A percentile compares a stretch with the other conserved stretches of the same genome.
Evolutionary conservation across 1,140 invertebrate species (phyloP).

Genomic region (Trichoplusia ni): DNA sequence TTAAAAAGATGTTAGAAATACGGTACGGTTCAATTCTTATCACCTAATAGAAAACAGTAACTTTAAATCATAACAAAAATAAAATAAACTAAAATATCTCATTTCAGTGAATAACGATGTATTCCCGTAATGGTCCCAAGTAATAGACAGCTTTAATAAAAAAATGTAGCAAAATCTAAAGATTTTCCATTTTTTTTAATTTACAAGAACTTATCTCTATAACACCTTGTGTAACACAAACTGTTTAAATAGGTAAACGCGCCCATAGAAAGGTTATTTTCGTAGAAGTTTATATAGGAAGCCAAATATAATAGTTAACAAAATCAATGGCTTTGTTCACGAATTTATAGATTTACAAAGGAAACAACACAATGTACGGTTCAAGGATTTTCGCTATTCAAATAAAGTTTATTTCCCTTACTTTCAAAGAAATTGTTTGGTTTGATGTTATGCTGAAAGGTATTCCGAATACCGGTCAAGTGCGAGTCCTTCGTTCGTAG

Average conservation of each 20-base stretch:
- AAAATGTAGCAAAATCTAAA: too few species aligned
- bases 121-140: too few species aligned
- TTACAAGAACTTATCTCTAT: too few species aligned
- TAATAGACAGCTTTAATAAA: too few species aligned
- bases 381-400: constrained; percentile 38
- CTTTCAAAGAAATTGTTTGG: constrained; percentile 4
- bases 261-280: constrained; percentile 28
- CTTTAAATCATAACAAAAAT: too few species aligned
- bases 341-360: constrained; percentile 41
- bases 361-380: constrained; percentile 35
- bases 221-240: not conserved
- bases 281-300: constrained; percentile 49
- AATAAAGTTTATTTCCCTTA: constrained; percentile 21
- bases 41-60: too few species aligned
- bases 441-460: not conserved
- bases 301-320: constrained; percentile 41
- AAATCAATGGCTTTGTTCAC: constrained; percentile 44
- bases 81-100: too few species aligned
- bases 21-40: too few species aligned
- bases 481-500: too few species aligned
- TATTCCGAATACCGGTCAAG: not conserved
- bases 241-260: not conserved
- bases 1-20: too few species aligned
- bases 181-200: too few species aligned
- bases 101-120: too few species aligned